phyloP scores from a whole-genome alignment of 2,113 vertebrate genomes.

The Anhinga anhinga region DNA sequence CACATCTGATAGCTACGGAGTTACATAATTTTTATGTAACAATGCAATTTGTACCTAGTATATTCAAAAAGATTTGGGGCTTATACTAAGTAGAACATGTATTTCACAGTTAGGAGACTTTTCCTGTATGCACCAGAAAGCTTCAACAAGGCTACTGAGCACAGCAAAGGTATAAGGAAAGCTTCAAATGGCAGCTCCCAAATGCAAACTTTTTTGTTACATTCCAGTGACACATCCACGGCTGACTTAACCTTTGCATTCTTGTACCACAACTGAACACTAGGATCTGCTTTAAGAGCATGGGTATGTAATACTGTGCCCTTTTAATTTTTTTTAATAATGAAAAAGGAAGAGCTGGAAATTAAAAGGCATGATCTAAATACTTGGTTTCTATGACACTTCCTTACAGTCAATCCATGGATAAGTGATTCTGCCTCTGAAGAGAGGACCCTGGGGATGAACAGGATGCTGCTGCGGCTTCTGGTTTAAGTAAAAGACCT shows the following conservation, averaged over 20 bases:
- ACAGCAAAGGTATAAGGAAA: neutral
- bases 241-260: neutral
- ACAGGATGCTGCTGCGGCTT: neutral
- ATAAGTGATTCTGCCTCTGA: neutral
- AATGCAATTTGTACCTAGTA: neutral
- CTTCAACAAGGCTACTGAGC: neutral
- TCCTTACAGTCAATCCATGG: neutral
- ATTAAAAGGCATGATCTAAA: neutral
- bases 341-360: neutral
- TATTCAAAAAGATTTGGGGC: neutral
- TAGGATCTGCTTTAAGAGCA: neutral
- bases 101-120: neutral
- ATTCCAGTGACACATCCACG: neutral
- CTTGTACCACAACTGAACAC: neutral
- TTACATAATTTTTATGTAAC: neutral
- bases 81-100: neutral
- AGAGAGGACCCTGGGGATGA: neutral
- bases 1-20: neutral
- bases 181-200: neutral
- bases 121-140: neutral
- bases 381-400: neutral
- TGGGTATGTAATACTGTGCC: neutral
- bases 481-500: neutral
- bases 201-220: neutral
- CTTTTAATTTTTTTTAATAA: neutral